Conservation (phyloP, 2,797 vertebrate species). For the Adrianichthys oophorus region DNA sequence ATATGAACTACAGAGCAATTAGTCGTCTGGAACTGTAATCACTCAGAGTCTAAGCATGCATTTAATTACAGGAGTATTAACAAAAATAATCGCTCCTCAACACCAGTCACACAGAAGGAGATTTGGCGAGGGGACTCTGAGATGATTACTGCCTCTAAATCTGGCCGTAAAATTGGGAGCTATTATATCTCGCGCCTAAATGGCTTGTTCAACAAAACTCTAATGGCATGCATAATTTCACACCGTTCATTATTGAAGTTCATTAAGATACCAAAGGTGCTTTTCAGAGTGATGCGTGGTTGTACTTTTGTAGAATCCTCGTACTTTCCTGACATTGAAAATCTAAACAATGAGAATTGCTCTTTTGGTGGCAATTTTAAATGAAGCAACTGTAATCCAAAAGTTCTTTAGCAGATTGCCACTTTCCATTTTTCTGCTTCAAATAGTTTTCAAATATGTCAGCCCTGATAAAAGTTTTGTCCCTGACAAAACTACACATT, state of each 20-base stretch:
- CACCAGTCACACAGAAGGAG: constrained; percentile 71
- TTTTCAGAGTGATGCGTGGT: constrained; percentile 28
- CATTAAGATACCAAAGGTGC: constrained; percentile 58
- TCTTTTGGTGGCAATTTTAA: constrained; percentile 3
- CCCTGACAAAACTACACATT: background rate
- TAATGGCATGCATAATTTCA: constrained; percentile 65
- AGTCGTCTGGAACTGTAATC: constrained; percentile 69
- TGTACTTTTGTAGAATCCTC: background rate
- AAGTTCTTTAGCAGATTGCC: constrained; percentile 11
- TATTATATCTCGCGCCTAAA: constrained; percentile 68
- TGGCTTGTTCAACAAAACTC: constrained; percentile 74
- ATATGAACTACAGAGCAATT: constrained; percentile 64
- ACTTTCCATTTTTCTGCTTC: background rate
- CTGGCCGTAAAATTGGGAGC: constrained; percentile 69
- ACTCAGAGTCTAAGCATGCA: constrained; percentile 68
- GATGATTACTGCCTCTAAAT: constrained; percentile 74
- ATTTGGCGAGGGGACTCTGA: constrained; percentile 63
- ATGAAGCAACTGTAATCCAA: constrained; percentile 11
- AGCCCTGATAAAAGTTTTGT: background rate
- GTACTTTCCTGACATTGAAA: constrained; percentile 6
- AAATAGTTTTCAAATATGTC: too few species aligned
- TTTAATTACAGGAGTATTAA: constrained; percentile 80
- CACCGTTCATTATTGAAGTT: constrained; percentile 66
- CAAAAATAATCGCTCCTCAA: constrained; percentile 71
- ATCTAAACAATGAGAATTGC: constrained; percentile 24